Conservation (phyloP, 2,797 vertebrate species). For the Acanthornis magna region DNA sequence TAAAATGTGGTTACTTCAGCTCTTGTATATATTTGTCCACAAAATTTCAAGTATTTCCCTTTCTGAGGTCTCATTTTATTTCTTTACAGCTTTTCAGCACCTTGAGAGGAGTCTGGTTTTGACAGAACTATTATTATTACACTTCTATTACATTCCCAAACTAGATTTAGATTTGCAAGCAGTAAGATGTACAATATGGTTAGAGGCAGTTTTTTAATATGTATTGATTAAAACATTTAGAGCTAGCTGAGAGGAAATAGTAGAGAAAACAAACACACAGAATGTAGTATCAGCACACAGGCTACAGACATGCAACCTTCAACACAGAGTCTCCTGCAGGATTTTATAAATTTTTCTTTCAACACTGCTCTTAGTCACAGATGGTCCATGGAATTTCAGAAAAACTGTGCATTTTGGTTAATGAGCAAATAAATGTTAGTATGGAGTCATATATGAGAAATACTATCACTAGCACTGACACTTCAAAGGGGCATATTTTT, state of each 20-base stretch:
- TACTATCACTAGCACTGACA: neutral
- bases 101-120: neutral
- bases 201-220: neutral
- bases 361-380: neutral
- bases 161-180: neutral
- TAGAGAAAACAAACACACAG: neutral
- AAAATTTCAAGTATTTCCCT: neutral
- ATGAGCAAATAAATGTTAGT: neutral
- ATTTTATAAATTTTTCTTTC: neutral
- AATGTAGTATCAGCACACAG: neutral
- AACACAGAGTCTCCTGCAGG: neutral
- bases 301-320: neutral
- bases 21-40: neutral
- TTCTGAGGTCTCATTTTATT: neutral
- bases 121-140: neutral
- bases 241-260: neutral
- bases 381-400: neutral
- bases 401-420: neutral
- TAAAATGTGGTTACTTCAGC: neutral
- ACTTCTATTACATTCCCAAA: neutral
- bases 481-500: neutral
- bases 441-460: neutral
- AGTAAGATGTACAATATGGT: neutral
- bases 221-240: neutral
- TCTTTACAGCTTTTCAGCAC: neutral